Percentiles rank a stretch among this genome's conserved stretches.
Evolutionary conservation across 1,140 invertebrate species (phyloP).

Genomic region (fruit fly (Drosophila melanogaster)): Release_6_plus_ISO1_MT NT_037436.4:19752001-19752500

Average conservation of each 20-base stretch:
- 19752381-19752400: constrained; percentile 63
- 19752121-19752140: constrained; percentile 79
- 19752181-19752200: constrained; percentile 85
- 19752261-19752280: constrained; percentile 84
- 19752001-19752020: constrained; percentile 64
- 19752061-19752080: constrained; percentile 22
- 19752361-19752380: constrained; percentile 65
- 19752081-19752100: constrained; percentile 30
- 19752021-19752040: constrained; percentile 23
- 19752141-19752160: constrained; percentile 86
- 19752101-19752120: constrained; percentile 79
- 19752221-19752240: constrained; percentile 86
- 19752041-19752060: constrained; percentile 37
- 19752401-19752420: constrained; percentile 59
- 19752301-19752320: constrained; percentile 49
- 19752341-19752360: constrained; percentile 40
- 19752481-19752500: constrained; percentile 56
- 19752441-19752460: constrained; percentile 76
- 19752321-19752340: constrained; percentile 72
- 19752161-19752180: constrained; percentile 92
- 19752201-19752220: constrained; percentile 85
- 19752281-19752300: constrained; percentile 85
- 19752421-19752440: constrained; percentile 74
- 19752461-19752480: constrained; percentile 67
- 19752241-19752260: constrained; percentile 85